A percentile compares a stretch with the other conserved stretches of the same genome.
phyloP scores from a whole-genome alignment of 2,113 vertebrate species.

The Cettia cetti region DNA sequence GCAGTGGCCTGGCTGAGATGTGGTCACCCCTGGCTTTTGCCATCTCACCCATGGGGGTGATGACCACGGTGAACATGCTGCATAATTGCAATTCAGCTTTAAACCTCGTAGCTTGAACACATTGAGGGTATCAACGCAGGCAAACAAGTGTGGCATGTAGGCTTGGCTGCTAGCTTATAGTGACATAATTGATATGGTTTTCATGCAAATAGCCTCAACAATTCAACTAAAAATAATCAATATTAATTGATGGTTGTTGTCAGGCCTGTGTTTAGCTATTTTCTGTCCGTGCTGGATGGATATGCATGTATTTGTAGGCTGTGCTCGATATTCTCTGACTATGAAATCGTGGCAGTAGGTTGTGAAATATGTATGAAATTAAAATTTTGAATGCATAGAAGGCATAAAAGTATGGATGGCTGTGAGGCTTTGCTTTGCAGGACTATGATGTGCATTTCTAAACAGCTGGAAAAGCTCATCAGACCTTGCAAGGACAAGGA shows the following conservation, averaged over 20 bases:
- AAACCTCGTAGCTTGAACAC: neutral
- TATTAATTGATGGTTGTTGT: neutral
- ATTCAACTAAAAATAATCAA: conserved; percentile 8
- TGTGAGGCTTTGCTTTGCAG: conserved; percentile 21
- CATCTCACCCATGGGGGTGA: fast-evolving
- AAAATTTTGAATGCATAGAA: conserved; percentile 44
- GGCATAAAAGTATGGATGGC: neutral
- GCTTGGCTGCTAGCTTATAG: neutral
- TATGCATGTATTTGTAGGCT: neutral
- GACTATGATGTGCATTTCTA: conserved; percentile 29
- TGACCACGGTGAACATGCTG: fast-evolving
- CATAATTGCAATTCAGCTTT: neutral
- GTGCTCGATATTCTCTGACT: neutral
- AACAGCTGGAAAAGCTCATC: conserved; percentile 52
- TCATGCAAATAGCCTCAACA: neutral
- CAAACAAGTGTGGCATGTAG: neutral
- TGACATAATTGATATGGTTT: neutral
- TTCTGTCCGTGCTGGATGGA: neutral
- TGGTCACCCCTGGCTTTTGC: neutral
- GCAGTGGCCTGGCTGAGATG: neutral
- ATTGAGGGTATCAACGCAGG: neutral
- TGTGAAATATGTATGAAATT: conserved; percentile 55
- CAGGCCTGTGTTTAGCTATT: neutral
- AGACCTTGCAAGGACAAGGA: neutral
- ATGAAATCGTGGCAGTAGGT: conserved; percentile 10